Evolutionary conservation across 2,113 vertebrate species (phyloP), one percentile per base, ranked within the genome.

Genomic region (Lanius collurio): DNA sequence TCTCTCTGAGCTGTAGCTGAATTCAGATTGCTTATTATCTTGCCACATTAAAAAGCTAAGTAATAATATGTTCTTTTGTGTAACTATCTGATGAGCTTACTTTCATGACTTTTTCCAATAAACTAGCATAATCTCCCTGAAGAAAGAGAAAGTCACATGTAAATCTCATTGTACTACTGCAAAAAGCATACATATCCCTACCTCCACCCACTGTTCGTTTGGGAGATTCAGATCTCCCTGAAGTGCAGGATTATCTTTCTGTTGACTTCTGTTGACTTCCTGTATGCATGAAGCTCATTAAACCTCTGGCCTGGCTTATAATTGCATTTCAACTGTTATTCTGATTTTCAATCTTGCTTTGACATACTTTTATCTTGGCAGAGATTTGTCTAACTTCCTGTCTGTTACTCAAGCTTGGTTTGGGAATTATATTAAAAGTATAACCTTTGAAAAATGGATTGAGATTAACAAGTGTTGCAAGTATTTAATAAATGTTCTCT

Each of bases 61-160:
- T 94, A 95, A 91, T 94, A 91, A 93, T 73, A 93, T 49, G 70
- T 93, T 96, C 85, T 94, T 95, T 94, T 96, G 91, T 93, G 52
- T 65, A 87, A 37, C 50, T 63, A 79, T 91, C 30, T 93, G 88
- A 93, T 75, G 87, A 93, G 49, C 37, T 89, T 85, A 46, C 67
- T 91, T 95, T 85, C 57, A 94, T 73, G 73, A 91, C 67, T 95
- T 95, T 80, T 88, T 62, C 81, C 33, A 83, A 50, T 55, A 94
- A 95, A 85, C 33, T 46, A 79, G 30, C 13, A 77, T 55, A 88
- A 91, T 90, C 63, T 85, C 23, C 33, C 33, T 11, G 67, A 91
- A 85, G 89, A 81, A 75, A 69, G 26, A 84, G 39, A 89, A 91
- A 96, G 65, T 85, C 52, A 82, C 39, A 63, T 76, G n/a, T 68